Evolutionary conservation across 1,140 invertebrate genomes (phyloP).

Genomic region (Teleopsis dalmanni): DNA sequence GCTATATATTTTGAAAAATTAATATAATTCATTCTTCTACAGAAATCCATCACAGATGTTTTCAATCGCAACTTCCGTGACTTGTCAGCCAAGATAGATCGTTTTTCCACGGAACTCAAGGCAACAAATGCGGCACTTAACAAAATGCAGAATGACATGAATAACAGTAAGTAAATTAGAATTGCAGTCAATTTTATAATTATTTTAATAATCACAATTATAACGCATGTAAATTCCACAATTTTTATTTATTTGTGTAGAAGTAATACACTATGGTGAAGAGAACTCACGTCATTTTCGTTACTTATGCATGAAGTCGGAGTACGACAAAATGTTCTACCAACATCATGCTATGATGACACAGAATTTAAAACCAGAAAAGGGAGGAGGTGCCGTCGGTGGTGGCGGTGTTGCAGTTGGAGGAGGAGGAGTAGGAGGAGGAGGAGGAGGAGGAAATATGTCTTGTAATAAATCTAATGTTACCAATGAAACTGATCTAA

Average conservation of each 20-base stretch:
- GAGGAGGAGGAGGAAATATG: too few species aligned
- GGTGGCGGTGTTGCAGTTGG: background rate
- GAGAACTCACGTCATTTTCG: slow-evolving; percentile 39
- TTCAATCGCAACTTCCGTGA: slow-evolving; percentile 30
- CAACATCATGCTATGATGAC: slow-evolving; percentile 29
- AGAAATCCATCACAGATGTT: slow-evolving; percentile 20
- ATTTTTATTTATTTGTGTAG: slow-evolving; percentile 14
- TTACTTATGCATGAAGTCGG: slow-evolving; percentile 41
- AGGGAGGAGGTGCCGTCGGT: background rate
- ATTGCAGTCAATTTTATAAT: too few species aligned
- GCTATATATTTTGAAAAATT: background rate
- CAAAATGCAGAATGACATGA: slow-evolving; percentile 25
- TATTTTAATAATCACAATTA: background rate
- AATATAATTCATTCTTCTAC: background rate
- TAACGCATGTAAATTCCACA: background rate
- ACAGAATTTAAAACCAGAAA: slow-evolving; percentile 9
- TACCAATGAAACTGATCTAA: background rate
- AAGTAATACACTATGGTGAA: slow-evolving; percentile 35
- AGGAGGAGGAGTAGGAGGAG: background rate
- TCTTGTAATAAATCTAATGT: background rate
- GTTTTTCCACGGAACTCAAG: slow-evolving; percentile 27
- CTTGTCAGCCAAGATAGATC: slow-evolving; percentile 28
- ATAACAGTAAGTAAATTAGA: slow-evolving; percentile 22
- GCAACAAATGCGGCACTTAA: slow-evolving; percentile 26
- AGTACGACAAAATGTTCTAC: slow-evolving; percentile 40